These are phyloP conservation scores for Montipora sp. DNA, from an alignment of 64 coral and sea anemone species.

Conservation along the genomic window DNA sequence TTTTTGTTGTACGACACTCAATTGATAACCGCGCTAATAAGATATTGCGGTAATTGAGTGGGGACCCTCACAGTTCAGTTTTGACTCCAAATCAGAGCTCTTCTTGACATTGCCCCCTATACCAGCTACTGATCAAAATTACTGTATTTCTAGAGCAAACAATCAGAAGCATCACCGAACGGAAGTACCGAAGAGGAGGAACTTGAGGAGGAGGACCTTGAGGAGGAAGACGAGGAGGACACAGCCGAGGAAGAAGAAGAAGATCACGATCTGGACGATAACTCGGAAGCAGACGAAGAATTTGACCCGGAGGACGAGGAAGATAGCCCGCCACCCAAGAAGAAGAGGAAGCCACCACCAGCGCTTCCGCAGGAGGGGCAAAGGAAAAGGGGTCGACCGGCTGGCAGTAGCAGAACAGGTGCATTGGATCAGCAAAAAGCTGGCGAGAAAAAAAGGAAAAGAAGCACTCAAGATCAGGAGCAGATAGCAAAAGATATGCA, in stretches of 20 bases:
- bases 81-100: too few species aligned
- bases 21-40: too few species aligned
- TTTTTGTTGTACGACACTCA: too few species aligned
- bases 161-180: neutral
- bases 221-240: neutral
- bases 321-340: conserved; percentile 9
- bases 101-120: too few species aligned
- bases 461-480: conserved; percentile 31
- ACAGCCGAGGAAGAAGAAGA: conserved; percentile 6
- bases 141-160: neutral
- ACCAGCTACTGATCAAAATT: neutral
- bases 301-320: conserved; percentile 28
- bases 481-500: conserved; percentile 17
- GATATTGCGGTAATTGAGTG: too few species aligned
- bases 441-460: conserved; percentile 34
- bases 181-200: neutral
- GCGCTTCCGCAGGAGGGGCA: neutral
- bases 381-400: conserved; percentile 24
- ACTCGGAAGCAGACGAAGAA: conserved; percentile 26
- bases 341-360: conserved; percentile 23
- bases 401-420: neutral
- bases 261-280: conserved; percentile 18
- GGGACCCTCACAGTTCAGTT: too few species aligned
- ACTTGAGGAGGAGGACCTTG: conserved; percentile 21
- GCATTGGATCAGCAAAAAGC: neutral